Percentiles rank a stretch among this genome's conserved stretches.
Evolutionary conservation across 2,888 invertebrate species (phyloP).

Genomic region (Drosophila histrio): DNA sequence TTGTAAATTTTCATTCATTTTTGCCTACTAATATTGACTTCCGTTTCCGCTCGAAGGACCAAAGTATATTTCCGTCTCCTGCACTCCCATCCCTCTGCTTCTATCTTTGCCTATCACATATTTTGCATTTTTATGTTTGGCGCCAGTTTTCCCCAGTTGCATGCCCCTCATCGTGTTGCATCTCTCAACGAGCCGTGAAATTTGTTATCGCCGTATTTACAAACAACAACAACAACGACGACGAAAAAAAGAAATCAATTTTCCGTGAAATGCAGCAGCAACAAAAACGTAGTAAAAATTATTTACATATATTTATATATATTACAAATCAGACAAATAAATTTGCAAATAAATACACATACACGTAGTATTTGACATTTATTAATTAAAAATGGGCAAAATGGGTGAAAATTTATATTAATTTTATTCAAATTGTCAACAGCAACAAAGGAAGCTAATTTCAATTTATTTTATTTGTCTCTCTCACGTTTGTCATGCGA

Average conservation of each 20-base stretch:
- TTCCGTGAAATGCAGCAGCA: constrained; percentile 46
- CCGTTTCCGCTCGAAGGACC: constrained; percentile 69
- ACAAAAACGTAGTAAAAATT: constrained; percentile 3
- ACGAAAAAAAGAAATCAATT: constrained; percentile 55
- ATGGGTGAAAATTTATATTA: constrained; percentile 79
- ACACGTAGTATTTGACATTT: constrained; percentile 78
- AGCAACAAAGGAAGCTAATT: constrained; percentile 76
- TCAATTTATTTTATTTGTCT: constrained; percentile 71
- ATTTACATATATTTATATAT: constrained; percentile 11
- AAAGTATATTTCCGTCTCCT: constrained; percentile 63
- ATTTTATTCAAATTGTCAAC: constrained; percentile 83
- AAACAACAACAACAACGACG: too few species aligned
- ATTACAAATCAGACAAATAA: constrained; percentile 77
- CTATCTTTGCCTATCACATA: constrained; percentile 10
- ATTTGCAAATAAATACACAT: constrained; percentile 77
- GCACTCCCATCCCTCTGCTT: neutral
- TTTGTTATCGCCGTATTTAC: constrained; percentile 65
- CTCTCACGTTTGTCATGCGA: constrained; percentile 39
- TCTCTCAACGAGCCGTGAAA: constrained; percentile 37
- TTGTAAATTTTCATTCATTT: constrained; percentile 61
- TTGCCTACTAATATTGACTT: constrained; percentile 77
- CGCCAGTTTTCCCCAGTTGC: constrained; percentile 31
- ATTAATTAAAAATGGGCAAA: constrained; percentile 82
- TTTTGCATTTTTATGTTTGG: constrained; percentile 41
- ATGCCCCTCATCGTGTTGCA: constrained; percentile 2